Evolutionary conservation across 2,113 vertebrate genomes (phyloP), one percentile per base, ranked within the genome.

Genomic region (Epinephelus lanceolatus): DNA sequence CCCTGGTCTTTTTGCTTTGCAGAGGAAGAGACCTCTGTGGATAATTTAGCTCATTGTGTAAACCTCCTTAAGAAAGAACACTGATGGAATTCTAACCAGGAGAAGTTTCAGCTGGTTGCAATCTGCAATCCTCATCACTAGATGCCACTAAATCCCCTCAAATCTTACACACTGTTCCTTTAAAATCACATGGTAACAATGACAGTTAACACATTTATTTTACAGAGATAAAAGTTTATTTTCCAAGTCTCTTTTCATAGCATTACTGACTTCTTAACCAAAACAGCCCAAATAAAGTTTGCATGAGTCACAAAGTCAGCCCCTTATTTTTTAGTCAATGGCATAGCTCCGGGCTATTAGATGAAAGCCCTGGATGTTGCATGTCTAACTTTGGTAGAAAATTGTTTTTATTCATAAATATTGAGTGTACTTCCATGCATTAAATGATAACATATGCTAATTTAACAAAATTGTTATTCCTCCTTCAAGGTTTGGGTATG

Each of bases 361-460:
- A 81, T 88, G 62, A 89, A 85, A 88, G 75, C 45, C 18, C 13
- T 63, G 71, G n/a, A 77, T 85, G 78, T 65, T 78, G 59, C 79
- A 59, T 73, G 73, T 27, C 40, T 82, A 76, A 80, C 60, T 77
- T 75, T 76, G 30, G 25, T 51, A 70, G 53, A 71, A 86, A 81
- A 51, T 33, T 0, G 49, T 83, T 81, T 84, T 80, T 81, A 69
- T 83, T 85, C 18, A 71, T 71, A 78, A 78, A 69, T 70, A 68
- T 53, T 52, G 47, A 77, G 69, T n/a, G 47, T 11, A 51, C 47
- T 53, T 0, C 60, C 66, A 66, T 59, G 59, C 69, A 68, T 78
- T 88, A 76, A 85, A 85, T 78, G 47, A 86, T 65, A 88, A 80
- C 71, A 75, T 78, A 86, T 86, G 73, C 56, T 52, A 88, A 82